These are phyloP conservation scores for Perca flavescens DNA, from an alignment of 2,113 vertebrate genomes.

Conservation along the genomic window DNA sequence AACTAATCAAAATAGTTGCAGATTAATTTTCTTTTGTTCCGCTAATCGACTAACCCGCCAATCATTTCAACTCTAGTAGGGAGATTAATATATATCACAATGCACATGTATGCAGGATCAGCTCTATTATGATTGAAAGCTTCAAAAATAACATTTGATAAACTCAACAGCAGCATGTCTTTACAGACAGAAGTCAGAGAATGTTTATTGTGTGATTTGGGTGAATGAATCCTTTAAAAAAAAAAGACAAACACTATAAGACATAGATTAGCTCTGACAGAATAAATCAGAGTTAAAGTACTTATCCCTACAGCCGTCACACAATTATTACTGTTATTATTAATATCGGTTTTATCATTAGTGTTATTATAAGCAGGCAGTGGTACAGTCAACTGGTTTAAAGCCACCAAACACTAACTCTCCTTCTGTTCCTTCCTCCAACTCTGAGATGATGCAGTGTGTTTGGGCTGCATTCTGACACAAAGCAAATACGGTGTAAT, in stretches of 20 bases:
- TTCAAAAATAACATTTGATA: no score
- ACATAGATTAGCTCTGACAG: neutral
- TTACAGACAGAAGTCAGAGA: neutral
- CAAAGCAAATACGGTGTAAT: slow-evolving; percentile 82
- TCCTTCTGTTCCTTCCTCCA: slow-evolving; percentile 23
- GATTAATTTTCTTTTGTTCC: neutral
- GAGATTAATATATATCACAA: neutral
- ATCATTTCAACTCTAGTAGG: neutral
- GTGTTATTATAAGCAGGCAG: slow-evolving; percentile 4
- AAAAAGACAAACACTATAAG: neutral
- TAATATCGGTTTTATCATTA: neutral
- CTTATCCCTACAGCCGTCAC: neutral
- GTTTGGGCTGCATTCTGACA: slow-evolving; percentile 80
- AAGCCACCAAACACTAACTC: slow-evolving; percentile 15
- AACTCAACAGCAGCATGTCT: no score
- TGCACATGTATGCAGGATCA: neutral
- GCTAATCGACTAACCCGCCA: neutral
- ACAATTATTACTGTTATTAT: slow-evolving; percentile 8
- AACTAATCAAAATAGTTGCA: neutral
- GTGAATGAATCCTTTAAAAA: slow-evolving; percentile 9
- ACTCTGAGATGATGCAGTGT: slow-evolving; percentile 78
- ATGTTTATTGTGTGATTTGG: neutral
- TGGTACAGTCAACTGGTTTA: slow-evolving; percentile 8
- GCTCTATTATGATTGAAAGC: no score
- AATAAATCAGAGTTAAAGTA: neutral